Evolutionary conservation across 2,888 invertebrate species (phyloP).

Genomic region (Cabera pusaria): DNA sequence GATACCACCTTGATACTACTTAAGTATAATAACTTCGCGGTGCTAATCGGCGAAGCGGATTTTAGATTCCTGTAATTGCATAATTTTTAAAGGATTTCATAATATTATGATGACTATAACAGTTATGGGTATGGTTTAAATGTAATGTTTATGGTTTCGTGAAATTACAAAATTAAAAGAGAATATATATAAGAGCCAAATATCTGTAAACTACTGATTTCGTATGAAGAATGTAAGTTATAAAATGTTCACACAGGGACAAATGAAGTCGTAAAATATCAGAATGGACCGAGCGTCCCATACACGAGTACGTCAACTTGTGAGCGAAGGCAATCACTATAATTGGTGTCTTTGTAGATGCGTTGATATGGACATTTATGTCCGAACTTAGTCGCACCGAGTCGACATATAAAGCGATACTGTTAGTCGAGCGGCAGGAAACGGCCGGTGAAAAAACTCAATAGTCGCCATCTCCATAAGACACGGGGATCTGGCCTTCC

Average conservation of each 20-base stretch:
- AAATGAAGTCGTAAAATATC: constrained; percentile 15
- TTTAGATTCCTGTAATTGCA: no score
- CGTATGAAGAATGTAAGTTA: neutral
- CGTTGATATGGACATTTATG: constrained; percentile 31
- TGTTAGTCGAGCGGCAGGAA: constrained; percentile 67
- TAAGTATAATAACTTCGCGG: no score
- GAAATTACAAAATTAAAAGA: no score
- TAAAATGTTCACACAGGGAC: constrained; percentile 9
- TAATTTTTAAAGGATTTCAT: no score
- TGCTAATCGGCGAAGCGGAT: no score
- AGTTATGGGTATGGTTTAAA: no score
- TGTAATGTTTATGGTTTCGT: constrained; percentile 35
- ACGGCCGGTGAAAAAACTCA: constrained; percentile 72
- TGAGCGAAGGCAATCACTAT: constrained; percentile 23
- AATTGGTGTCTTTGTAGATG: constrained; percentile 34
- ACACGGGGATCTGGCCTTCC: constrained; percentile 82
- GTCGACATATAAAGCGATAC: constrained; percentile 53
- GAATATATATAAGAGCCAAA: no score
- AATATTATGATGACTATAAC: no score
- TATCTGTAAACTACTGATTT: constrained; percentile 8
- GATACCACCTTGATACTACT: no score
- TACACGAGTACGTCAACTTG: constrained; percentile 23
- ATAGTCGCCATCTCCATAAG: constrained; percentile 77
- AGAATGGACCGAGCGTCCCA: constrained; percentile 8
- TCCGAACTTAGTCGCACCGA: constrained; percentile 35